phyloP scores from a whole-genome alignment of 1,140 invertebrate species.

The Drosophila varians region DNA sequence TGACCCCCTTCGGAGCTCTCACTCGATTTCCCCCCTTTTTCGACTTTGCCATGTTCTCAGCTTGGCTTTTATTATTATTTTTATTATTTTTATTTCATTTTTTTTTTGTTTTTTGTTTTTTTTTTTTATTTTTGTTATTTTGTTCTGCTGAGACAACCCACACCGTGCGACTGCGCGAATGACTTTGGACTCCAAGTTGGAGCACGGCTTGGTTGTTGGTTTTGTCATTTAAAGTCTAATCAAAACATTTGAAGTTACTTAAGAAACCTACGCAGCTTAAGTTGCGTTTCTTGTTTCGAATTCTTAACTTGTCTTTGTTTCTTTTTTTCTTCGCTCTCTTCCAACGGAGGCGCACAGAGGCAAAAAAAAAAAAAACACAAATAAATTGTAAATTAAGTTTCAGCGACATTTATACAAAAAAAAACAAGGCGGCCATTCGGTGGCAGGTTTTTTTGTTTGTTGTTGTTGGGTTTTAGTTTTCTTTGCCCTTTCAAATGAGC shows the following conservation, averaged over 20 bases:
- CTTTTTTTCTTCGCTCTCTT: constrained; percentile 6
- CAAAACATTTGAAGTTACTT: constrained; percentile 81
- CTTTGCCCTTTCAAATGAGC: constrained; percentile 27
- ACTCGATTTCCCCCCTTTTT: background rate
- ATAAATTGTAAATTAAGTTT: constrained; percentile 50
- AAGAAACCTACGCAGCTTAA: constrained; percentile 80
- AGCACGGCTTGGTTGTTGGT: constrained; percentile 28
- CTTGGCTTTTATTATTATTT: background rate
- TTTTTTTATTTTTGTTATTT: background rate
- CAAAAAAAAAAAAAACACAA: no score
- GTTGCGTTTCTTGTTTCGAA: constrained; percentile 80
- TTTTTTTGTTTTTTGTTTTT: background rate
- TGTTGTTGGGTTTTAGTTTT: constrained; percentile 22
- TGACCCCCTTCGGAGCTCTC: background rate
- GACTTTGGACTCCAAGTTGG: constrained; percentile 44
- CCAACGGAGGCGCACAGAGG: constrained; percentile 29
- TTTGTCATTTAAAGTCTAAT: constrained; percentile 78
- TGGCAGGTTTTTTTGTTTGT: constrained; percentile 28
- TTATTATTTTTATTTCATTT: no score
- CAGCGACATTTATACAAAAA: constrained; percentile 40
- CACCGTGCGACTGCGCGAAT: constrained; percentile 66
- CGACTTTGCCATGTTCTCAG: background rate
- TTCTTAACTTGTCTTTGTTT: constrained; percentile 62
- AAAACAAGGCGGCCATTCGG: constrained; percentile 9
- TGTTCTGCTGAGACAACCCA: constrained; percentile 54